phyloP scores from a whole-genome alignment of 2,113 vertebrate species.

The Symphodus melops region DNA sequence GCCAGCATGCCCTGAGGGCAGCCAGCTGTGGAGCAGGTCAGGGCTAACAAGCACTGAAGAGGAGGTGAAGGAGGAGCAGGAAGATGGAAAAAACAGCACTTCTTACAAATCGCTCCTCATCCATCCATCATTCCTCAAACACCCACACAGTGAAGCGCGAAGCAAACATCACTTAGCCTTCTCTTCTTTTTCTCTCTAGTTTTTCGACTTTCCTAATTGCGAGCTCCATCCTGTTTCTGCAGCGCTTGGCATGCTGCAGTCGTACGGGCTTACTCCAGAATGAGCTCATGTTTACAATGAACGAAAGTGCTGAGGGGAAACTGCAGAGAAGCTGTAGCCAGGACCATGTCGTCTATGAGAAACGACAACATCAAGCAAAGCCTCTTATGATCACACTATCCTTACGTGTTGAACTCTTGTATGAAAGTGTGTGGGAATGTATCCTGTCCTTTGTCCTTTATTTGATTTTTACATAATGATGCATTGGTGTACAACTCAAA shows the following conservation, averaged over 20 bases:
- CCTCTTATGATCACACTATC: conserved; percentile 36
- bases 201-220: conserved; percentile 1
- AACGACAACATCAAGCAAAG: conserved; percentile 24
- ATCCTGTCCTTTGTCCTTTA: not conserved
- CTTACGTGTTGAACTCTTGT: conserved; percentile 4
- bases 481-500: too few species aligned
- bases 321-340: conserved; percentile 55
- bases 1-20: conserved; percentile 65
- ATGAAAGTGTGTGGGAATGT: not conserved
- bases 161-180: conserved; percentile 18
- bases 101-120: conserved; percentile 47
- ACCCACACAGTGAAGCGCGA: conserved; percentile 62
- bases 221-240: conserved; percentile 39
- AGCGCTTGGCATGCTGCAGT: conserved; percentile 48
- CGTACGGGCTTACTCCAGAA: conserved; percentile 51
- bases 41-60: conserved; percentile 72
- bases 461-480: not conserved
- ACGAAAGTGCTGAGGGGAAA: conserved; percentile 67
- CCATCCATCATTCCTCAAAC: conserved; percentile 59
- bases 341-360: conserved; percentile 49
- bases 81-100: conserved; percentile 58
- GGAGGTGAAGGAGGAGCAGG: conserved; percentile 34
- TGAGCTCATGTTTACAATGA: conserved; percentile 74
- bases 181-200: not conserved
- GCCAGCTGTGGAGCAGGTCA: conserved; percentile 72